These are phyloP conservation scores for Chrysaora quinquecirrha DNA, from an alignment of 30 jellyfish, hydroid and myxozoan species.

Conservation along the genomic window DNA sequence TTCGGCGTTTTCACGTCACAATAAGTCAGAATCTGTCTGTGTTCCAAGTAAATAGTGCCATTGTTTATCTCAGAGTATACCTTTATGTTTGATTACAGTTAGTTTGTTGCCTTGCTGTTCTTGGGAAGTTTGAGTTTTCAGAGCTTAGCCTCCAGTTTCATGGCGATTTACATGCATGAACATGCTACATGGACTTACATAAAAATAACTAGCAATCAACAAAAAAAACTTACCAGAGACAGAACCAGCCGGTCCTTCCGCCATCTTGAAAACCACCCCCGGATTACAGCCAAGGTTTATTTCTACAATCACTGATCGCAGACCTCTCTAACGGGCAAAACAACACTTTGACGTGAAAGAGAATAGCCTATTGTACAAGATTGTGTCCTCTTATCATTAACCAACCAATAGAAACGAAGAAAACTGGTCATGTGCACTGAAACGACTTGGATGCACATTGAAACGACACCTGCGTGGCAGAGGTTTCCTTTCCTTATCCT, in stretches of 20 bases:
- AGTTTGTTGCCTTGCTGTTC: too few relatives aligned
- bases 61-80: too few relatives aligned
- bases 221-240: constrained; percentile 21
- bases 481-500: background rate
- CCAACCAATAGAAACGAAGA: background rate
- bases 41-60: too few relatives aligned
- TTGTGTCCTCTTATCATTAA: background rate
- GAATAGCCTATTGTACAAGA: background rate
- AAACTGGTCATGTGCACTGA: background rate
- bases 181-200: constrained; percentile 13
- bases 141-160: constrained; percentile 7
- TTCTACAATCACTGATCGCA: constrained; percentile 7
- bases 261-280: constrained; percentile 36
- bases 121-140: constrained; percentile 15
- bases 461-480: background rate
- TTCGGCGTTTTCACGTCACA: background rate
- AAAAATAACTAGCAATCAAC: constrained; percentile 10
- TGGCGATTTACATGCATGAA: background rate
- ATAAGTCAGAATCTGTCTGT: too few relatives aligned
- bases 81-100: background rate
- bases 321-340: constrained; percentile 21
- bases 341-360: background rate
- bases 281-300: constrained; percentile 2
- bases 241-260: constrained; percentile 11
- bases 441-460: background rate